These are phyloP conservation scores for Calephelis perditalis DNA, from an alignment of 2,888 invertebrate species.

Conservation along the genomic window DNA sequence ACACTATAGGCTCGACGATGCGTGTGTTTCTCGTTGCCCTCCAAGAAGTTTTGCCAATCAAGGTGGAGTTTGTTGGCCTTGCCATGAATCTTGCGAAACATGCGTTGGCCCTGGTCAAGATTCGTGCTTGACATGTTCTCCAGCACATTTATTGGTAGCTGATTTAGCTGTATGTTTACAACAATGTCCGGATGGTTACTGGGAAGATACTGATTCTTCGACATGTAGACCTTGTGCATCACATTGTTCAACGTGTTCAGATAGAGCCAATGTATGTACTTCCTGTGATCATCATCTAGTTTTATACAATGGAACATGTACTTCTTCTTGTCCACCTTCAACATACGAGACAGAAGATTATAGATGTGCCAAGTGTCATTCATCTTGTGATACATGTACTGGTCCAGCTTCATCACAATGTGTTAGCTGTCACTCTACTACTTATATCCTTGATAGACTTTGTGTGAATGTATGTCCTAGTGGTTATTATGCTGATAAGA, in stretches of 20 bases:
- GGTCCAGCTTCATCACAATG: slow-evolving; percentile 88
- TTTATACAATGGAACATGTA: slow-evolving; percentile 88
- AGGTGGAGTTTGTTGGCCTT: slow-evolving; percentile 89
- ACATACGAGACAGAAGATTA: slow-evolving; percentile 93
- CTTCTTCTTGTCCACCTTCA: slow-evolving; percentile 88
- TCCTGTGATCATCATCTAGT: slow-evolving; percentile 93
- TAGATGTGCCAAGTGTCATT: slow-evolving; percentile 88
- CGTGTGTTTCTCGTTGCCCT: slow-evolving; percentile 91
- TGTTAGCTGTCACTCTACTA: slow-evolving; percentile 86
- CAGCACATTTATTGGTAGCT: slow-evolving; percentile 88
- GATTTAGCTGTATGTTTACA: slow-evolving; percentile 92
- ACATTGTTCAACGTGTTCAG: slow-evolving; percentile 91
- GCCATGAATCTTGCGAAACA: slow-evolving; percentile 93
- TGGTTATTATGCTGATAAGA: slow-evolving; percentile 86
- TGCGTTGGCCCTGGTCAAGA: slow-evolving; percentile 93
- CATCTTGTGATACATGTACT: slow-evolving; percentile 88
- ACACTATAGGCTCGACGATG: slow-evolving; percentile 88
- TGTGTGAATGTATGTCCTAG: slow-evolving; percentile 86
- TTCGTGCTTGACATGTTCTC: slow-evolving; percentile 90
- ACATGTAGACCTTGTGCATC: slow-evolving; percentile 91
- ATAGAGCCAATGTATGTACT: slow-evolving; percentile 88
- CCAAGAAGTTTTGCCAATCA: slow-evolving; percentile 90
- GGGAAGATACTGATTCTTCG: slow-evolving; percentile 85
- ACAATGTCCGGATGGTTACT: slow-evolving; percentile 93
- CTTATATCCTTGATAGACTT: slow-evolving; percentile 83